Conservation (phyloP, 2,113 vertebrate species). For the Callipepla californica region DNA sequence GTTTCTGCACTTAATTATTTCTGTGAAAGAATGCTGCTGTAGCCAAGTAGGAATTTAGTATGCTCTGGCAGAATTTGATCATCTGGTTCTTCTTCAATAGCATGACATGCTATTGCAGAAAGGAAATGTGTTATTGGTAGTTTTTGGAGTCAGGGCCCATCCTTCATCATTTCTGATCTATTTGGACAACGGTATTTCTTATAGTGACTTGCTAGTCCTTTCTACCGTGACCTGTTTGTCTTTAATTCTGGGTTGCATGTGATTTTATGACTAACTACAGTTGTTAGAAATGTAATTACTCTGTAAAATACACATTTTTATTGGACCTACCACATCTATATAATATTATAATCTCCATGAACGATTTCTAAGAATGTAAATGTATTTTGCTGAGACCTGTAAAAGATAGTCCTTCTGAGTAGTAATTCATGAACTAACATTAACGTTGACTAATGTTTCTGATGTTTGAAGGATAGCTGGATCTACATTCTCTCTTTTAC, state of each 20-base stretch:
- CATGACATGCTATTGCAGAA: not conserved
- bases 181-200: not conserved
- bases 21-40: not conserved
- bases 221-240: not conserved
- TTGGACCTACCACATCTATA: not conserved
- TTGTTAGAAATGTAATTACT: not conserved
- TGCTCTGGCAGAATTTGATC: not conserved
- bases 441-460: not conserved
- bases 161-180: accelerated
- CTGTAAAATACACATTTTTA: not conserved
- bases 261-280: not conserved
- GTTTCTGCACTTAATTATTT: not conserved
- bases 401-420: not conserved
- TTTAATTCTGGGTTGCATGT: not conserved
- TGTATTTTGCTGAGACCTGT: not conserved
- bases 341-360: not conserved
- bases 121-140: not conserved
- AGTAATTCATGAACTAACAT: not conserved
- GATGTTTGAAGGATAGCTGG: not conserved
- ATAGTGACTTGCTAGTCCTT: not conserved
- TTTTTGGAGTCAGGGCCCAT: not conserved
- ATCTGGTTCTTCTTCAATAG: not conserved
- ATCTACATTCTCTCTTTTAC: not conserved
- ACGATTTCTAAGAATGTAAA: not conserved
- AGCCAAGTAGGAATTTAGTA: not conserved